A percentile compares a stretch with the other conserved stretches of the same genome.
These are phyloP conservation scores for Steatocranus sp. DNA, from an alignment of 2,797 vertebrate genomes.

Conservation along the genomic window DNA sequence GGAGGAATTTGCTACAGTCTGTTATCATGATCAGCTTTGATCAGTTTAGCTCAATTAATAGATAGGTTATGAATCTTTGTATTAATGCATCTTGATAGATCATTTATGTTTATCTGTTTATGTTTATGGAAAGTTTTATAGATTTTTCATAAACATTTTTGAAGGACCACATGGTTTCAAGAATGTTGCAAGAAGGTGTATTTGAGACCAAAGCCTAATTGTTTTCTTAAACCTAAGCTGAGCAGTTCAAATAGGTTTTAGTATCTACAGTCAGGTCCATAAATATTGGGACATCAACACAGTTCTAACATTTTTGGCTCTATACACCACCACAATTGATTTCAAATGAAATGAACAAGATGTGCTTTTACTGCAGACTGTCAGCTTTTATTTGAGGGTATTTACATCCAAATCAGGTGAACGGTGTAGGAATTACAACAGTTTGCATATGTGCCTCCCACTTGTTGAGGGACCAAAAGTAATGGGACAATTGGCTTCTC, in stretches of 20 bases:
- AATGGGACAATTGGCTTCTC: no score
- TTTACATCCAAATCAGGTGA: constrained; percentile 48
- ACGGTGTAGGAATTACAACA: constrained; percentile 41
- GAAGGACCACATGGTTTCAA: background rate
- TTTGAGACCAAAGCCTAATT: background rate
- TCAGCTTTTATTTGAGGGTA: constrained; percentile 48
- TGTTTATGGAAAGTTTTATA: background rate
- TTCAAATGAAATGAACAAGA: no score
- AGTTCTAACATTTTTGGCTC: no score
- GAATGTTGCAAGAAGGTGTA: background rate
- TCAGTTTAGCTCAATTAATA: background rate
- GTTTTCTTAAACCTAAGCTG: background rate
- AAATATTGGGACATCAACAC: no score
- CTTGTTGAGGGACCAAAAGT: no score
- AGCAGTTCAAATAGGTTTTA: background rate
- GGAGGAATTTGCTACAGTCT: background rate
- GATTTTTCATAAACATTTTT: background rate
- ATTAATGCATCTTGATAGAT: background rate
- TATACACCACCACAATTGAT: no score
- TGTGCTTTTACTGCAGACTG: no score
- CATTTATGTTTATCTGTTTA: background rate
- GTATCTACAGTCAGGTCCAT: background rate
- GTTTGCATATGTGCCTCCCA: constrained; percentile 21
- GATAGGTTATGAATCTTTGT: background rate
- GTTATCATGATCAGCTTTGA: background rate